Evolutionary conservation across 2,797 vertebrate genomes (phyloP).

Genomic region (Loriculus beryllinus): DNA sequence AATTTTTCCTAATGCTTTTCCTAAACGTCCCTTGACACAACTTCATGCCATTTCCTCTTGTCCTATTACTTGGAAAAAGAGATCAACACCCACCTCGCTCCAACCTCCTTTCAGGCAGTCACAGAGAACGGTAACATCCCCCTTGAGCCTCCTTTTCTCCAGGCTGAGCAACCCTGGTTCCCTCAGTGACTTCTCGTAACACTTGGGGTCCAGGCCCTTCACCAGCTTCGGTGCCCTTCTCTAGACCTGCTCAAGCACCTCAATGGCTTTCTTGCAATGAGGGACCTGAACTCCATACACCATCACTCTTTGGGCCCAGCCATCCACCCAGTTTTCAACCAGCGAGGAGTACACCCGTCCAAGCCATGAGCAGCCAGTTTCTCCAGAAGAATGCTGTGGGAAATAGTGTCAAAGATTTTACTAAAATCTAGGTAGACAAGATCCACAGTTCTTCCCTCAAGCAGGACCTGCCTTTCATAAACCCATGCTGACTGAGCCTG

Average conservation of each 20-base stretch:
- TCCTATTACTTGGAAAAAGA: background rate
- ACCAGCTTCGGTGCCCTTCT: background rate
- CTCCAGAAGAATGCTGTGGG: background rate
- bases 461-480: background rate
- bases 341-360: accelerated
- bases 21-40: background rate
- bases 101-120: background rate
- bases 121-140: background rate
- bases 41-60: background rate
- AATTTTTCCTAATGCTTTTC: background rate
- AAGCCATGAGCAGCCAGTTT: background rate
- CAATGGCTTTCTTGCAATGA: background rate
- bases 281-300: background rate
- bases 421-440: background rate
- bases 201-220: background rate
- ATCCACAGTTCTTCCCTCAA: background rate
- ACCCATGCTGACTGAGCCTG: background rate
- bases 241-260: background rate
- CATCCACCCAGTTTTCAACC: accelerated
- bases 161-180: background rate
- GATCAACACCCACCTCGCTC: background rate
- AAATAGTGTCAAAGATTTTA: background rate
- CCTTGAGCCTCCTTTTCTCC: background rate
- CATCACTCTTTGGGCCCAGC: accelerated
- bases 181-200: background rate